These are phyloP conservation scores for Bicyclus anynana DNA, from an alignment of 1,140 invertebrate genomes.

Conservation along the genomic window DNA sequence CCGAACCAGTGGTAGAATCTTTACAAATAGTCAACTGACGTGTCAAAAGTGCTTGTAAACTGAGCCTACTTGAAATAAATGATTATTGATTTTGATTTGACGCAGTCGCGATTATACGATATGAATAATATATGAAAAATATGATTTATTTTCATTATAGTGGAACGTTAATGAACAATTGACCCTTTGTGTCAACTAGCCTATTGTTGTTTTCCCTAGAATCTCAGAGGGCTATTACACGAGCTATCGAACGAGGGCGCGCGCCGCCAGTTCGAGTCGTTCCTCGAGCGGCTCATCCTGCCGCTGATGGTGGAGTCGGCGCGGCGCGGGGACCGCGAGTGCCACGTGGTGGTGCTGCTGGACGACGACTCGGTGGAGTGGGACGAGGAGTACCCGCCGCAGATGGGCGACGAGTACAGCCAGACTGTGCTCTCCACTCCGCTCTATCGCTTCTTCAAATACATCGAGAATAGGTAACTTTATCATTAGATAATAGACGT, in stretches of 20 bases:
- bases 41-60: too few relatives aligned
- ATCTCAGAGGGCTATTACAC: slow-evolving; percentile 94
- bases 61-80: too few relatives aligned
- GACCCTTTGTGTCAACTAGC: too few relatives aligned
- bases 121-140: too few relatives aligned
- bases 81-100: too few relatives aligned
- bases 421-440: slow-evolving; percentile 92
- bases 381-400: slow-evolving; percentile 99
- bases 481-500: too few relatives aligned
- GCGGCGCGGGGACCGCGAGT: slow-evolving; percentile 91
- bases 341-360: slow-evolving; percentile 95
- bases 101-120: too few relatives aligned
- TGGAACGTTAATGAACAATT: too few relatives aligned
- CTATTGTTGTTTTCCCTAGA: slow-evolving; percentile 38
- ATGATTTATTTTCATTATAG: too few relatives aligned
- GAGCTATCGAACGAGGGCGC: slow-evolving; percentile 99
- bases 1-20: too few relatives aligned
- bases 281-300: slow-evolving; percentile 96
- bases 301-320: slow-evolving; percentile 97
- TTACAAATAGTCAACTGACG: too few relatives aligned
- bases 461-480: slow-evolving; percentile 98
- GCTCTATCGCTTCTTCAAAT: slow-evolving; percentile 99
- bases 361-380: slow-evolving; percentile 99
- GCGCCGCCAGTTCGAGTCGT: slow-evolving; percentile 96
- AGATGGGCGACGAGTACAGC: slow-evolving; percentile 99